phyloP scores from a whole-genome alignment of 2,888 invertebrate genomes.

The Mythimna vitellina region DNA sequence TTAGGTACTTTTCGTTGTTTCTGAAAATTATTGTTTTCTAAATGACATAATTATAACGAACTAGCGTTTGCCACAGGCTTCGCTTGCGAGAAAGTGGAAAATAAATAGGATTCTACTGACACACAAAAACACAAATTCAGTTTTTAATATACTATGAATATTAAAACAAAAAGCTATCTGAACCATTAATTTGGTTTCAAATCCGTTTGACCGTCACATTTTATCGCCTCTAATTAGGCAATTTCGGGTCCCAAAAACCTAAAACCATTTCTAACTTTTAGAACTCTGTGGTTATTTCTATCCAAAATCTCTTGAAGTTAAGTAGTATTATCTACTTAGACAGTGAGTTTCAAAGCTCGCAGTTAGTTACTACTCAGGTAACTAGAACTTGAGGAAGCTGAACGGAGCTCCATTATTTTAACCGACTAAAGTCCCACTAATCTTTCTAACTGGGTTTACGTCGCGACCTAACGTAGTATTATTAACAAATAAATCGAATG shows the following conservation, averaged over 20 bases:
- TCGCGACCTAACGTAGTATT: too few species aligned
- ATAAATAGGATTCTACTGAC: too few species aligned
- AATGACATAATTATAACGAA: too few species aligned
- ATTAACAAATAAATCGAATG: too few species aligned
- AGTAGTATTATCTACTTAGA: constrained; percentile 19
- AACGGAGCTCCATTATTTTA: constrained; percentile 28
- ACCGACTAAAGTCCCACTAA: constrained; percentile 35
- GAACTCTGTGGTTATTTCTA: background rate
- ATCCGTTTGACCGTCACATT: background rate
- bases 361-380: constrained; percentile 20
- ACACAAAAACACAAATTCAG: too few species aligned
- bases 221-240: background rate
- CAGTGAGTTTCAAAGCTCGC: constrained; percentile 27
- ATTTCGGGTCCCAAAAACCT: background rate
- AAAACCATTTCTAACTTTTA: constrained; percentile 3
- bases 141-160: too few species aligned
- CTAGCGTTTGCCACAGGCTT: too few species aligned
- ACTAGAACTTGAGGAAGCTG: constrained; percentile 30
- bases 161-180: background rate
- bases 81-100: too few species aligned
- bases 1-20: too few species aligned
- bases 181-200: background rate
- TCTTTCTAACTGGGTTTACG: constrained; percentile 14
- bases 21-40: too few species aligned
- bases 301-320: constrained; percentile 5